Evolutionary conservation across 2,797 vertebrate species (phyloP), one percentile per base, ranked within the genome.

Genomic region (Channa striata): DNA sequence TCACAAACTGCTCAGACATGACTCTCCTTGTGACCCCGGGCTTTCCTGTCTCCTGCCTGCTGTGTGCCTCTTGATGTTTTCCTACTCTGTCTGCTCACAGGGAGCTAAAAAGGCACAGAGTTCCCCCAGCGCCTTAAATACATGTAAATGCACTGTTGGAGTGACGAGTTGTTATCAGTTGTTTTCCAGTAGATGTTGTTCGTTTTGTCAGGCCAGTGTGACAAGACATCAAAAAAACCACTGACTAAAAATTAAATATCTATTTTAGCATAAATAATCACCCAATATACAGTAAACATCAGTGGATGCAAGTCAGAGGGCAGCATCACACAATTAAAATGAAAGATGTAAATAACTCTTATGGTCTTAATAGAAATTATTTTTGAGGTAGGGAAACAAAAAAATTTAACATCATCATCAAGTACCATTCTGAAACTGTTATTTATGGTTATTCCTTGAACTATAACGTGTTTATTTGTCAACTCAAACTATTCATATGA

Each of bases 31-130:
- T 80, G 66, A 59, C 77, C 75, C 66, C 11, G 83, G 85, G 64
- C 73, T 76, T 39, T 65, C 78, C 81, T 72, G 61, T 78, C 78
- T 86, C 85, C 82, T 25, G 85, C 87, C 82, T 92, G 88, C 87
- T 77, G 47, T 84, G 70, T 88, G 77, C 49, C 73, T 72, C 62
- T 76, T 74, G 23, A 51, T 86, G 79, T 87, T 80, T 77, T 80
- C 77, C 74, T 25, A 7, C 75, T 68, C 74, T 65, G 58, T 82
- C 60, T 81, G 63, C 80, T 83, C 56, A 51, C 19, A 85, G 67
- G 46, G 33, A 73, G 74, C 57, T 65, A 30, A 63, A 78, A 73
- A 66, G 51, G 44, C 56, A 59, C 13, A 17, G 48, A 44, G 51
- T 40, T 43, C 30, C 37, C 30, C 1, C 67, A 51, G 30, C 51